Percentiles rank a stretch among this genome's conserved stretches.
Conservation (phyloP, 1,140 invertebrate genomes). For the Brachionus manjavacas region DNA sequence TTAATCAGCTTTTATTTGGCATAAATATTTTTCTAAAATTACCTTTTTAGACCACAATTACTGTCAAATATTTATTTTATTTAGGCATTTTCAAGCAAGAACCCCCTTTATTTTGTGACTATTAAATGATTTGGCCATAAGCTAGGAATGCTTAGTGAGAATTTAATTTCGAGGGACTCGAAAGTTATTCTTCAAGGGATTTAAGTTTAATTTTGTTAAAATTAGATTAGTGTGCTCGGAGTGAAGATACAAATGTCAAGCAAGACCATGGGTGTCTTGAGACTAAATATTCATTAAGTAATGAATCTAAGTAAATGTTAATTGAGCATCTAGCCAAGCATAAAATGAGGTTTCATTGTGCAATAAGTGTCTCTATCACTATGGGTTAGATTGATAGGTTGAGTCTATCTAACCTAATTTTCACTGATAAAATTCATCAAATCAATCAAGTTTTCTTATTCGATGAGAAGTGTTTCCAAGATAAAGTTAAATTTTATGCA, state of each 20-base stretch:
- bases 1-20: neutral
- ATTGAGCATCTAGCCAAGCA: neutral
- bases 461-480: neutral
- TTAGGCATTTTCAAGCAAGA: neutral
- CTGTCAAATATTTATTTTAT: conserved; percentile 21
- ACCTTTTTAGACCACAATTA: conserved; percentile 9
- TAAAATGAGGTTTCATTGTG: neutral
- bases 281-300: neutral
- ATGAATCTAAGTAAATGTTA: neutral
- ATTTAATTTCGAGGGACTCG: neutral
- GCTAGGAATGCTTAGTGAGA: neutral
- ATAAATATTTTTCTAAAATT: neutral
- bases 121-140: neutral
- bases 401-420: neutral
- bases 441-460: neutral
- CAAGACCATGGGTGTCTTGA: neutral
- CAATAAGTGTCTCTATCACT: neutral
- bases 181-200: neutral
- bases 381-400: neutral
- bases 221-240: neutral
- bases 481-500: neutral
- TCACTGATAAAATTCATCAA: neutral
- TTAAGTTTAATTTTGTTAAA: neutral
- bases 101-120: neutral
- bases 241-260: neutral